phyloP scores from a whole-genome alignment of 2,888 invertebrate genomes.

The Teleiodes luculella region DNA sequence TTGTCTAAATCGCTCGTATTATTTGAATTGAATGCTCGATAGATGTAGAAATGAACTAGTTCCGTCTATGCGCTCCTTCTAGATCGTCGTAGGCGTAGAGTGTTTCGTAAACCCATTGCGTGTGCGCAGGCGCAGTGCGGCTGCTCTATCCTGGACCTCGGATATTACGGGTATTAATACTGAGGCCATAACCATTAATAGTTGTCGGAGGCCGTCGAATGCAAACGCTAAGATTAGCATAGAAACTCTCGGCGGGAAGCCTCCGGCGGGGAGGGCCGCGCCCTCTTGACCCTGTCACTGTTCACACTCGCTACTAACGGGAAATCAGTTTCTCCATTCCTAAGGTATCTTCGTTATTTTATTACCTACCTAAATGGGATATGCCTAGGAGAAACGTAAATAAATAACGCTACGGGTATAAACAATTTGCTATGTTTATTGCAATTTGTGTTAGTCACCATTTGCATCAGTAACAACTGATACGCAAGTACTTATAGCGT shows the following conservation, averaged over 20 bases:
- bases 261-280: constrained; percentile 51
- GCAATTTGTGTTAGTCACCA: constrained; percentile 6
- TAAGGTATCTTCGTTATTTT: constrained; percentile 29
- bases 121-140: constrained; percentile 53
- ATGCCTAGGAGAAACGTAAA: constrained; percentile 10
- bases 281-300: constrained; percentile 74
- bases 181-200: constrained; percentile 70
- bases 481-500: not conserved
- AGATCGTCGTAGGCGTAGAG: constrained; percentile 62
- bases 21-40: constrained; percentile 78
- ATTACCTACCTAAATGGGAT: constrained; percentile 16
- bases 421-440: not conserved
- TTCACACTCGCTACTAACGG: constrained; percentile 69
- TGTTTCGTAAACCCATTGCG: constrained; percentile 67
- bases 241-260: constrained; percentile 68
- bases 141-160: constrained; percentile 43
- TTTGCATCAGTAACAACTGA: not conserved
- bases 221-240: constrained; percentile 69
- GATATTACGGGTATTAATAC: constrained; percentile 58
- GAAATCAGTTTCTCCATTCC: constrained; percentile 61
- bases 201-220: constrained; percentile 65
- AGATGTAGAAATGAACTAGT: constrained; percentile 74
- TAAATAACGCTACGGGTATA: not conserved
- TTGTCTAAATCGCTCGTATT: constrained; percentile 74
- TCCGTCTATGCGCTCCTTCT: constrained; percentile 54